Evolutionary conservation across 2,888 invertebrate species (phyloP).

Genomic region (Drosophila conformis): DNA sequence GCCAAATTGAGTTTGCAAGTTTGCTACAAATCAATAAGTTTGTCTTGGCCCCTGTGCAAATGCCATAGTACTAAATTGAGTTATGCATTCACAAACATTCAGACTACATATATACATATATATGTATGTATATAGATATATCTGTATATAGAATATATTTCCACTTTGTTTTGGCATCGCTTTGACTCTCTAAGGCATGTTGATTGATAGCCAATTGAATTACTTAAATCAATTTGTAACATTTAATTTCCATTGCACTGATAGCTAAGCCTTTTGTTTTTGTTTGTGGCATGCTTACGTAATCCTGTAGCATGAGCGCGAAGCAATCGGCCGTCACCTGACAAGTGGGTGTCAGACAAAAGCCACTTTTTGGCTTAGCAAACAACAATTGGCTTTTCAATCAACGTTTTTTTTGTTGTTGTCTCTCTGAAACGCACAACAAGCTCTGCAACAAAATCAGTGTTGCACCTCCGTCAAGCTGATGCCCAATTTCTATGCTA

Average conservation of each 20-base stretch:
- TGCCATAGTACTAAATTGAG: constrained; percentile 66
- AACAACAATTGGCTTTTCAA: constrained; percentile 15
- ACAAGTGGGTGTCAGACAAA: constrained; percentile 29
- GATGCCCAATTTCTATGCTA: constrained; percentile 78
- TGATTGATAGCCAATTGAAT: constrained; percentile 70
- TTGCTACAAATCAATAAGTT: constrained; percentile 78
- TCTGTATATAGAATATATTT: background rate
- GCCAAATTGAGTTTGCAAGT: constrained; percentile 78
- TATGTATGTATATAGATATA: background rate
- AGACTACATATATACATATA: background rate
- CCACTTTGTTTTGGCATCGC: constrained; percentile 13
- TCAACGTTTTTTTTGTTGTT: background rate
- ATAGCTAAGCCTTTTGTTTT: constrained; percentile 28
- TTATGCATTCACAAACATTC: constrained; percentile 46
- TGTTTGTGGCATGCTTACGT: constrained; percentile 42
- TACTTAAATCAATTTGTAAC: constrained; percentile 70
- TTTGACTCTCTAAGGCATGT: constrained; percentile 37
- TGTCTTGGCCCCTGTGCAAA: constrained; percentile 42
- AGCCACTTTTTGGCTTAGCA: background rate
- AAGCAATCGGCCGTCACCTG: constrained; percentile 51
- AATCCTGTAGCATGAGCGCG: constrained; percentile 46
- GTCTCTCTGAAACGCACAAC: background rate
- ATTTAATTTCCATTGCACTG: constrained; percentile 52
- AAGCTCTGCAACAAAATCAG: constrained; percentile 5
- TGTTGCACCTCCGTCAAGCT: constrained; percentile 65